Evolutionary conservation across 2,113 vertebrate genomes (phyloP).

Genomic region (Nyctereutes procyonoides): DNA sequence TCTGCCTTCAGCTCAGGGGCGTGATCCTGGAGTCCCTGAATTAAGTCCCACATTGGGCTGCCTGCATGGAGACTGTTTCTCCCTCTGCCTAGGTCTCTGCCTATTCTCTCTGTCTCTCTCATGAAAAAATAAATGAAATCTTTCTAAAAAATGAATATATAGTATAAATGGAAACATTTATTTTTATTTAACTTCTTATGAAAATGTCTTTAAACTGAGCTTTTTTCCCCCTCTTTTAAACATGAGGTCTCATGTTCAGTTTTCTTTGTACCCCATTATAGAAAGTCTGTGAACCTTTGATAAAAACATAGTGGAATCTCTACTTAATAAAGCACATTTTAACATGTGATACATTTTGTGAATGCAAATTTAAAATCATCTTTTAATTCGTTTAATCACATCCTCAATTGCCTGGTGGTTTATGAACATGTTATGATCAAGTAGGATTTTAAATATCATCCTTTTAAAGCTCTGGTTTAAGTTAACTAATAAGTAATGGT

Average conservation of each 20-base stretch:
- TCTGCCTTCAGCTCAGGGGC: no score
- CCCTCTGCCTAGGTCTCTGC: no score
- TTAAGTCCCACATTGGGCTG: no score
- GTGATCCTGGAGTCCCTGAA: no score
- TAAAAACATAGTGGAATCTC: conserved; percentile 14
- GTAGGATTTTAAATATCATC: not conserved
- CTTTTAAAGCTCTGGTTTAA: not conserved
- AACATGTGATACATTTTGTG: not conserved
- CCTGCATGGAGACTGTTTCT: no score
- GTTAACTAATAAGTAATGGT: not conserved
- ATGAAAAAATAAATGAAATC: no score
- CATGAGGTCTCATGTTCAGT: not conserved
- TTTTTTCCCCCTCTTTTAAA: not conserved
- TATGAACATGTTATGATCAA: not conserved
- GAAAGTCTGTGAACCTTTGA: conserved; percentile 14
- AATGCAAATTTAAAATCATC: conserved; percentile 28
- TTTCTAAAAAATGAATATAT: not conserved
- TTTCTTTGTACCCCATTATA: not conserved
- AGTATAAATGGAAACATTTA: not conserved
- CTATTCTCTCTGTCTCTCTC: no score
- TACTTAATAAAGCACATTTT: conserved; percentile 10
- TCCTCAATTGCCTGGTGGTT: not conserved
- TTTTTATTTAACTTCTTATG: not conserved
- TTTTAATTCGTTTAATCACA: conserved; percentile 49
- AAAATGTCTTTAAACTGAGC: not conserved